Conservation (phyloP, 2,888 invertebrate genomes). For the Cartodere bifasciata region DNA sequence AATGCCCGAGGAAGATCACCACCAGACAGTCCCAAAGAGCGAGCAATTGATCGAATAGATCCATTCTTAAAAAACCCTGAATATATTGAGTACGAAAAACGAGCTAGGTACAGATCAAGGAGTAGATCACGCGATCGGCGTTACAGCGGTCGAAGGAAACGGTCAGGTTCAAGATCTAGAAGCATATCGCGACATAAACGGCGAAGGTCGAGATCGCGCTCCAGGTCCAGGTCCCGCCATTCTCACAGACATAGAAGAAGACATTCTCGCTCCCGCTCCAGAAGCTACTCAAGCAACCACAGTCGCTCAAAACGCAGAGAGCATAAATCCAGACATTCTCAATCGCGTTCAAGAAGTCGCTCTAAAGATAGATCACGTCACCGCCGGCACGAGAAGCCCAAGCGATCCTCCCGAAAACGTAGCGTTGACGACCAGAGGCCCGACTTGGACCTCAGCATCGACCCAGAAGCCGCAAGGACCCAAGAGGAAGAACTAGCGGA, state of each 20-base stretch:
- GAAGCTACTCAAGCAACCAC: constrained; percentile 14
- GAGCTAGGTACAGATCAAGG: constrained; percentile 16
- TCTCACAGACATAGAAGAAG: constrained; percentile 12
- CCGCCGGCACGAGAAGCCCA: constrained; percentile 2
- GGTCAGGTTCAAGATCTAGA: constrained; percentile 18
- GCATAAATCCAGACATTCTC: constrained; percentile 11
- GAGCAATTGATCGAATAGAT: constrained; percentile 25
- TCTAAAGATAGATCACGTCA: constrained; percentile 14
- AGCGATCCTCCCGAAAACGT: constrained; percentile 1
- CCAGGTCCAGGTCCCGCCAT: constrained; percentile 19
- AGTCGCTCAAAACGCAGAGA: constrained; percentile 12
- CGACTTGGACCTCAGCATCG: constrained; percentile 18
- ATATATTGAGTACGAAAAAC: constrained; percentile 23
- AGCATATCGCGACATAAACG: constrained; percentile 16
- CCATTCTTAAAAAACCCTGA: constrained; percentile 29
- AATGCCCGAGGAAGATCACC: constrained; percentile 9
- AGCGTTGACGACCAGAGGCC: constrained; percentile 7
- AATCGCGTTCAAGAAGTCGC: constrained; percentile 5
- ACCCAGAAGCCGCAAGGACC: constrained; percentile 17
- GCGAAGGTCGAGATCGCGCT: constrained; percentile 16
- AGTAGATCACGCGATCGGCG: constrained; percentile 17
- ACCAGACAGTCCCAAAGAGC: constrained; percentile 12
- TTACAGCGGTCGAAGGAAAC: constrained; percentile 15
- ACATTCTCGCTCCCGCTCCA: constrained; percentile 11
- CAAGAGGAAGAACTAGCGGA: constrained; percentile 27